Percentiles rank a stretch among this genome's conserved stretches.
Evolutionary conservation across 2,113 vertebrate genomes (phyloP).

Genomic region (Cephalopholis sonnerati): DNA sequence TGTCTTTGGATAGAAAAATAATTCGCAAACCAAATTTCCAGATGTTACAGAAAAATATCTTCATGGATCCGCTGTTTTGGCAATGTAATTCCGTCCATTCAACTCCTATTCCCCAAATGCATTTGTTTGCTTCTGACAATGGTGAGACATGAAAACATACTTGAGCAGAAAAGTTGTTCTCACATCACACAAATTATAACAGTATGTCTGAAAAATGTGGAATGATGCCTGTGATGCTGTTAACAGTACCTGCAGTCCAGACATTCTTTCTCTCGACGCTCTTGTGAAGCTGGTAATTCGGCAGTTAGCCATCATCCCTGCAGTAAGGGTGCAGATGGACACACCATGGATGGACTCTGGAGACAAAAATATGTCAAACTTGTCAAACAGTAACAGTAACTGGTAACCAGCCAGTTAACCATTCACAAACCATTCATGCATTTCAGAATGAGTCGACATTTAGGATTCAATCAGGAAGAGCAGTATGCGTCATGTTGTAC

Average conservation of each 20-base stretch:
- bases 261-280: slow-evolving; percentile 49
- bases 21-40: neutral
- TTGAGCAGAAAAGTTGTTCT: neutral
- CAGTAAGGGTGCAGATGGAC: slow-evolving; percentile 83
- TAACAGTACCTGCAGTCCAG: slow-evolving; percentile 68
- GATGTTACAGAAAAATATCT: neutral
- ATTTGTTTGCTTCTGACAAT: neutral
- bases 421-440: neutral
- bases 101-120: neutral
- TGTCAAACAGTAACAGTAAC: slow-evolving; percentile 7
- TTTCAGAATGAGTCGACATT: neutral
- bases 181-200: neutral
- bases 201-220: neutral
- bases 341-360: slow-evolving; percentile 88
- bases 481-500: neutral
- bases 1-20: neutral
- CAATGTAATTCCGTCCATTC: neutral
- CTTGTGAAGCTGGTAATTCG: slow-evolving; percentile 77
- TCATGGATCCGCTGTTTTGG: neutral
- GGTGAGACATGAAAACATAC: neutral
- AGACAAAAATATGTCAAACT: slow-evolving; percentile 33
- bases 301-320: slow-evolving; percentile 84
- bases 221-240: neutral
- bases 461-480: neutral
- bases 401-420: neutral